Evolutionary conservation across 2,888 invertebrate species (phyloP), one percentile per base, ranked within the genome.

Genomic region (Malachius bipustulatus): DNA sequence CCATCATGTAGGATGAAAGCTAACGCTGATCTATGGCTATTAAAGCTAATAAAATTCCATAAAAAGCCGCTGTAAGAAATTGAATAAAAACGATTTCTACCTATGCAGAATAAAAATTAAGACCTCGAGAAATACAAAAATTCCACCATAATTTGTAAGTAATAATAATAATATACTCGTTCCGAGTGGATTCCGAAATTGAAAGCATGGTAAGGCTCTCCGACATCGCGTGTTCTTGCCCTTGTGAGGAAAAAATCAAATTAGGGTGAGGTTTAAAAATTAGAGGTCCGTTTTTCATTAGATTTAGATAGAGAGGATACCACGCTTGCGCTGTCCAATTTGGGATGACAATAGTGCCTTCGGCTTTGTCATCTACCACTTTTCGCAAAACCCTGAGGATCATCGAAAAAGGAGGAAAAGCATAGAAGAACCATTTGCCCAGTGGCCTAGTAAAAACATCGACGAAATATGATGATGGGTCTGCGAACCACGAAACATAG

Each of bases 391-490:
- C 16, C 32, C 24, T 38, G n/a, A 16, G 34, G 37, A 28, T 26
- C 32, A 16, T 11, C 35, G 16, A 33, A 4, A 34, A 26, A 11
- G 40, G 41, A 13, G 42, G 46, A 36, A 45, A 47, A 24, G 43
- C 41, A 34, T 47, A 47, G 26, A 42, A 39, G 24, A 9, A 26
- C 16, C 4, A n/a, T 30, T 32, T 16, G 9, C 12, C 14, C 42
- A 45, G 47, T 4, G 28, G 26, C 14, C 44, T 26, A 9, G 45
- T 47, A 31, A 47, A 47, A 14, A 40, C 45, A 16, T 47, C 45
- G 14, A 47, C 37, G 6, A 41, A 36, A 9, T 36, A 32, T 3
- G 44, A n/a, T n/a, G n/a, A n/a, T n/a, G n/a, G 46, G 32, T 47
- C 45, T 16, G 13, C 14, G 11, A 36, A 35, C 44, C 45, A 42